Evolutionary conservation across 2,113 vertebrate species (phyloP), one percentile per base, ranked within the genome.

Genomic region (Phoxinus phoxinus): DNA sequence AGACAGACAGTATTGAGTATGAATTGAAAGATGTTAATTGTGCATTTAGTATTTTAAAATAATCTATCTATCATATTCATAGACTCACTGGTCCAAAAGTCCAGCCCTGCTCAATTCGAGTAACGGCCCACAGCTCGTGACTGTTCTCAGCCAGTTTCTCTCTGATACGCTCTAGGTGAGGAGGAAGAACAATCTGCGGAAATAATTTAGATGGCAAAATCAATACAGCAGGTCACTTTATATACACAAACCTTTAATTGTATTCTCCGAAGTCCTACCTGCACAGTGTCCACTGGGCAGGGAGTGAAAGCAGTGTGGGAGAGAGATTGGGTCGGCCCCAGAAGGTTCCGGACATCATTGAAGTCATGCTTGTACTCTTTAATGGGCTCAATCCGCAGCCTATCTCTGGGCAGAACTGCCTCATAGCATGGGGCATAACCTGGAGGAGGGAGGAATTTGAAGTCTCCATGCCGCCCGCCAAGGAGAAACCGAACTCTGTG

Each of bases 131-230:
- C 85, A 99, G 94, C 90, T 99, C 98, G 9, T 99, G 98, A 90
- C 98, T 99, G 88, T 99, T 99, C 90, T 99, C 98, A 51, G 98
- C 98, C 88, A 99, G 94, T 86, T 97, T 99, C 92, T 99, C 97
- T 92, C 98, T 93, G 90, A 99, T 96, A 69, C 97, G 96, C 90
- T 99, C 98, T 91, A 99, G 91, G 85, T 99, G 98, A 83, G 97
- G 97, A 89, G 97, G 97, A 88, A 99, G 93, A 61, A 98, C 97
- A 85, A 99, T 98, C 98, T 99, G 92, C 6, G 21, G 63, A 51
- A 69, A 32, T 51, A 44, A 80, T 46, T 11, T 11, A 46, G n/a
- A 27, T 79, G 12, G 41, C 12, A 74, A 74, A 74, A 74, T 46
- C 37, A 73, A 10, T 11, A 21, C 6, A 69, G 11, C 12, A 63